Conservation (phyloP, 1,140 invertebrate species). For the Stratiolaelaps scimitus region DNA sequence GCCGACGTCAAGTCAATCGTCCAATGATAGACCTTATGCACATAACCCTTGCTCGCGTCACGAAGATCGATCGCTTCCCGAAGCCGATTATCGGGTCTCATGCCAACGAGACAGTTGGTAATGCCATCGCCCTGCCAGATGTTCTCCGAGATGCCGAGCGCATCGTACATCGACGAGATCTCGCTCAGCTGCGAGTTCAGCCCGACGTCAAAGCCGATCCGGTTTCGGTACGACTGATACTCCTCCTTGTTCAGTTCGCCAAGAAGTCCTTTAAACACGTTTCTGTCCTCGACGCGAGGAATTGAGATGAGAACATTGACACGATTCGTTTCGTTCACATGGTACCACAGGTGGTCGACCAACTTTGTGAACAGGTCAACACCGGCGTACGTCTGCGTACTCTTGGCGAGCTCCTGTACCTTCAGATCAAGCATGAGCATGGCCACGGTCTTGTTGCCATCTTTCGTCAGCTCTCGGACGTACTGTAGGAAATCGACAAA, state of each 20-base stretch:
- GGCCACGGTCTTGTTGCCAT: constrained; percentile 30
- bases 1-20: constrained; percentile 35
- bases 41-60: background rate
- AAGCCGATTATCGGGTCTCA: constrained; percentile 27
- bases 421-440: constrained; percentile 36
- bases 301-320: constrained; percentile 33
- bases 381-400: constrained; percentile 33
- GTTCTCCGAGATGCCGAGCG: constrained; percentile 25
- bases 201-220: constrained; percentile 35
- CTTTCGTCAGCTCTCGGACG: constrained; percentile 33
- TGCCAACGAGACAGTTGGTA: constrained; percentile 35
- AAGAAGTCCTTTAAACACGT: constrained; percentile 31
- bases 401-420: constrained; percentile 29
- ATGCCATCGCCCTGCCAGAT: constrained; percentile 38
- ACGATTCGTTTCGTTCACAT: background rate
- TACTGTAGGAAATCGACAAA: constrained; percentile 33
- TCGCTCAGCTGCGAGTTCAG: constrained; percentile 30
- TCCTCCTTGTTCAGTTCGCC: constrained; percentile 10
- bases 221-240: background rate
- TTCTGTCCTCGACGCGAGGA: constrained; percentile 32
- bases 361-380: constrained; percentile 34
- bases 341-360: constrained; percentile 34
- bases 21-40: constrained; percentile 37
- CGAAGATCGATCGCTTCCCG: constrained; percentile 22
- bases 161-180: constrained; percentile 30